Evolutionary conservation across 1,140 invertebrate species (phyloP).

Genomic region (Contarinia nasturtii): DNA sequence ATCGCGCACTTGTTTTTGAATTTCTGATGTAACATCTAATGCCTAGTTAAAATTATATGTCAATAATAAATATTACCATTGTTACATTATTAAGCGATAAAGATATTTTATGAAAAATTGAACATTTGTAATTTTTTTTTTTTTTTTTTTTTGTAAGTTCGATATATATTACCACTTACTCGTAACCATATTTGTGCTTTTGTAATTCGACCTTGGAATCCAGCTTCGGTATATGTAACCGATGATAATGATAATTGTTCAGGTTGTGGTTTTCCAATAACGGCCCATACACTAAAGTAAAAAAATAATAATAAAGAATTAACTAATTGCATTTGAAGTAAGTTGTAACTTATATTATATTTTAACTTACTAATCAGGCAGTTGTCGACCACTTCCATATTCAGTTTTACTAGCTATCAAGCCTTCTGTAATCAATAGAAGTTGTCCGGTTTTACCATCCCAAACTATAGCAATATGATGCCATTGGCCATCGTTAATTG

Average conservation of each 20-base stretch:
- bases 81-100: too few relatives aligned
- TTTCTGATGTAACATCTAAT: conserved; percentile 77
- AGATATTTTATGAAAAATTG: too few relatives aligned
- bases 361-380: conserved; percentile 59
- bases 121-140: too few relatives aligned
- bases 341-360: conserved; percentile 2
- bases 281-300: conserved; percentile 66
- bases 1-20: conserved; percentile 79
- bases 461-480: conserved; percentile 89
- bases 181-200: conserved; percentile 90
- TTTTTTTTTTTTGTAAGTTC: too few relatives aligned
- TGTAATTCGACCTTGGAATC: conserved; percentile 88
- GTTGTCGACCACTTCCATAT: conserved; percentile 56
- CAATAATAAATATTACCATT: too few relatives aligned
- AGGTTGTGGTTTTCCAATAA: conserved; percentile 73
- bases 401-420: conserved; percentile 78
- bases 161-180: too few relatives aligned
- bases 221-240: conserved; percentile 60
- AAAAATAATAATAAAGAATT: conserved; percentile 6
- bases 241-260: conserved; percentile 27
- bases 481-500: conserved; percentile 91
- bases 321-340: conserved; percentile 4
- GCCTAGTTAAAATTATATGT: too few relatives aligned
- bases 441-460: conserved; percentile 65
- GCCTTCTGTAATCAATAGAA: conserved; percentile 80